These are phyloP conservation scores for Dasypolia templi DNA, from an alignment of 2,888 invertebrate species.

Conservation along the genomic window DNA sequence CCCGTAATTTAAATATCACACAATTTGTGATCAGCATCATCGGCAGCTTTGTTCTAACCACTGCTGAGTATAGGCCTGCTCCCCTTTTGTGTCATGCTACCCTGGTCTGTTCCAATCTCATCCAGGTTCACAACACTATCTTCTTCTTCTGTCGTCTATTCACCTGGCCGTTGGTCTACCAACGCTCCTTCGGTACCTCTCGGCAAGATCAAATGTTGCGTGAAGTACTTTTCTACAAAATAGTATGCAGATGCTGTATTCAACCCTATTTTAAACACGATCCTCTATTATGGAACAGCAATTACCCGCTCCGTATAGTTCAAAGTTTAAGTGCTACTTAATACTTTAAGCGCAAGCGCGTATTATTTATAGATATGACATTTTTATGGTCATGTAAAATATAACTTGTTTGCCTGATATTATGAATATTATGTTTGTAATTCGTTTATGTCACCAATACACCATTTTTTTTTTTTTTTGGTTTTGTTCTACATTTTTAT, in stretches of 20 bases:
- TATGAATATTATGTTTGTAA: conserved; percentile 56
- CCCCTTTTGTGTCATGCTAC: too few species aligned
- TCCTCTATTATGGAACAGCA: conserved; percentile 14
- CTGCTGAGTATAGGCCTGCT: too few species aligned
- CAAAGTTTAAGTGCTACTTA: conserved; percentile 58
- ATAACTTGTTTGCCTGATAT: conserved; percentile 42
- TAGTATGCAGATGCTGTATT: neutral
- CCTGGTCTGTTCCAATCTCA: too few species aligned
- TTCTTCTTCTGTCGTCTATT: too few species aligned
- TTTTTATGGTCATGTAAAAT: conserved; percentile 61
- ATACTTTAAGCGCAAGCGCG: conserved; percentile 37
- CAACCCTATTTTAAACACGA: conserved; percentile 15
- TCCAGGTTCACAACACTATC: too few species aligned
- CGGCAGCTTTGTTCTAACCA: too few species aligned
- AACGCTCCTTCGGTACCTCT: too few species aligned
- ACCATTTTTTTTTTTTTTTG: conserved; percentile 26
- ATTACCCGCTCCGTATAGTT: conserved; percentile 39
- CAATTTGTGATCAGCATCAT: neutral
- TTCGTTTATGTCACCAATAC: conserved; percentile 53
- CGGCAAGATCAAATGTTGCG: neutral
- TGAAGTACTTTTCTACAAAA: neutral
- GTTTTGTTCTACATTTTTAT: conserved; percentile 39
- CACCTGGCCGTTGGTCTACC: too few species aligned
- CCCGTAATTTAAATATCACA: neutral
- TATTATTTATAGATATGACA: conserved; percentile 52